These are phyloP conservation scores for Hexactinellida sp. DNA, from an alignment of 37 sponge, comb jelly and placozoan genomes.

Conservation along the genomic window DNA sequence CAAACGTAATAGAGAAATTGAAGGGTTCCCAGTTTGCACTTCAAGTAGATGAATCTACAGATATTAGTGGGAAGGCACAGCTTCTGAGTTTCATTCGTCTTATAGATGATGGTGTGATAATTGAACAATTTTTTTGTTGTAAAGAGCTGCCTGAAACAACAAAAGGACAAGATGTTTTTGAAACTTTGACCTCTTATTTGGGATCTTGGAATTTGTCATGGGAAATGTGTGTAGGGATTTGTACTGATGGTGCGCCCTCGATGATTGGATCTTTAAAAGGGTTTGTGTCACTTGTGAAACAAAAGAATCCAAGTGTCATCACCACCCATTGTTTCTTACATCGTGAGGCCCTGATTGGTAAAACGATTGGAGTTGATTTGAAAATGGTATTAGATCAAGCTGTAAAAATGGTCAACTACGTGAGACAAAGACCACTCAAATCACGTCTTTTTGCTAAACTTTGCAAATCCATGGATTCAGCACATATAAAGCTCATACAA, in stretches of 20 bases:
- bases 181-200: conserved; percentile 4
- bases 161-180: neutral
- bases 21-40: neutral
- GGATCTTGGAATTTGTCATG: neutral
- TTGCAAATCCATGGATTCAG: neutral
- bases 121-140: conserved; percentile 13
- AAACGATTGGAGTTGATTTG: conserved; percentile 9
- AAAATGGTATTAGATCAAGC: neutral
- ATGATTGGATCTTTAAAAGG: neutral
- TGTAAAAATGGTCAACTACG: neutral
- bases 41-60: neutral
- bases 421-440: conserved; percentile 1
- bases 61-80: neutral
- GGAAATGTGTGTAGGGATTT: neutral
- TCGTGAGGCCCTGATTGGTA: neutral
- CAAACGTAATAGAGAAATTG: neutral
- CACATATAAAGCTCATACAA: neutral
- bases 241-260: neutral
- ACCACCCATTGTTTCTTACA: neutral
- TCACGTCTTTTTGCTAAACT: neutral
- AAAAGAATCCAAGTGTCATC: neutral
- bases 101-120: neutral
- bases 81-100: neutral
- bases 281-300: neutral
- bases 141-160: conserved; percentile 13